Base-by-base conservation (phyloP, 2,113 vertebrate genomes). In the Pygoscelis adeliae region DNA sequence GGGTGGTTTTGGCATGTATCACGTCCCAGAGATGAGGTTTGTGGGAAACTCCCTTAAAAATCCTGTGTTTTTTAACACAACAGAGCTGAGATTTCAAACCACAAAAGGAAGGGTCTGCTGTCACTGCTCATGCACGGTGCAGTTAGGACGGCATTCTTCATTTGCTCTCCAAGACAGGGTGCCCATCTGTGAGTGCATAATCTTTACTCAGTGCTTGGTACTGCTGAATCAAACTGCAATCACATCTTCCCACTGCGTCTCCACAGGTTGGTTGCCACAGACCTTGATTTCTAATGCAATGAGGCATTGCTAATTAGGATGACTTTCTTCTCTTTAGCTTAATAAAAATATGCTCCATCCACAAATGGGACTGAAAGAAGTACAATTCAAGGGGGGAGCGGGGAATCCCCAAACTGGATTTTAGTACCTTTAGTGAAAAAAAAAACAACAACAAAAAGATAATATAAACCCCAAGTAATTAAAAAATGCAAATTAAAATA, bases 161-260 rank as follows among this genome's bases (percentile, higher is more conserved):
- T 42, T 74, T 11, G 29, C 0, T 2, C 86, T 50, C 21, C 1
- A 3, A 78, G 49, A 50, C 36, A 78, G 61, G 52, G 62, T 25
- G 50, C 58, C 62, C 4, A 5, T 52, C 86, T 74, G 25, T 19
- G 40, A 80, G 73, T n/a, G 34, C 10, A 2, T 77, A 72, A 89
- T 85, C 89, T 94, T 89, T 77, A 69, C 82, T 95, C 81, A 77
- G 65, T 61, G 87, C 58, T 73, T 91, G 58, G 69, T 66, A 61
- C 73, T 73, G 70, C 44, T 89, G 91, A 96, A 97, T 93, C 94
- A 93, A 92, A 76, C 87, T 80, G 89, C 93, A 95, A 47, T 91
- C 94, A 87, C 17, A 18, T 96, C 91, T 93, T 69, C 87, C 95
- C 78, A 80, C 91, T 83, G 94, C 0, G 14, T 80, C 93, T 93